Percentiles rank a stretch among this genome's conserved stretches.
Conservation (phyloP, 2,888 invertebrate genomes). For the Caenorhabditis wallacei region DNA sequence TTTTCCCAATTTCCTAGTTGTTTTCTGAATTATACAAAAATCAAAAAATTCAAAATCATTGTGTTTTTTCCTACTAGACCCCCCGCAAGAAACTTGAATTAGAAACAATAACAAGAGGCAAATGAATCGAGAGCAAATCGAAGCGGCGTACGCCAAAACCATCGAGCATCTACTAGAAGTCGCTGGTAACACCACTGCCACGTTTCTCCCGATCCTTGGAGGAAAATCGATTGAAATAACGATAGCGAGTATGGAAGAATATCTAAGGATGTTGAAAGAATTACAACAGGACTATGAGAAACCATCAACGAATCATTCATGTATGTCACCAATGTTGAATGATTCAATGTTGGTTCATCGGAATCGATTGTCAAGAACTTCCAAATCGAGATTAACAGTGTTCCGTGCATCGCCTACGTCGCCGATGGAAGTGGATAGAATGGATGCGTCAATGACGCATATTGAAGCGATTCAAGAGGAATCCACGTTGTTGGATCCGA, state of each 20-base stretch:
- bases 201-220: conserved; percentile 18
- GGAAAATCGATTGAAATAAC: conserved; percentile 38
- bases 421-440: conserved; percentile 47
- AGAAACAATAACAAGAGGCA: too few species aligned
- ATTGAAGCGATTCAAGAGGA: conserved; percentile 37
- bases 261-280: conserved; percentile 35
- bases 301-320: conserved; percentile 11
- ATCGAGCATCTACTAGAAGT: conserved; percentile 38
- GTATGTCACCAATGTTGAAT: conserved; percentile 52
- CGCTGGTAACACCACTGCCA: conserved; percentile 26
- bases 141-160: conserved; percentile 24
- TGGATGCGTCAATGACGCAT: neutral
- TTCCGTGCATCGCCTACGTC: conserved; percentile 29
- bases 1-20: too few species aligned
- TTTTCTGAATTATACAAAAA: too few species aligned
- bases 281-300: conserved; percentile 39
- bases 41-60: too few species aligned
- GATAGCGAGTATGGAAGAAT: conserved; percentile 34
- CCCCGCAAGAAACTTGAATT: too few species aligned
- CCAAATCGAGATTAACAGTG: conserved; percentile 46
- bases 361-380: conserved; percentile 46
- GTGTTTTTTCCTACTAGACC: too few species aligned
- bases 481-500: conserved; percentile 43
- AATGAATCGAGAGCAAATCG: conserved; percentile 21
- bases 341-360: conserved; percentile 58